A percentile compares a stretch with the other conserved stretches of the same genome.
Conservation (phyloP, 1,140 invertebrate species). For the Drosophila pallidifrons region DNA sequence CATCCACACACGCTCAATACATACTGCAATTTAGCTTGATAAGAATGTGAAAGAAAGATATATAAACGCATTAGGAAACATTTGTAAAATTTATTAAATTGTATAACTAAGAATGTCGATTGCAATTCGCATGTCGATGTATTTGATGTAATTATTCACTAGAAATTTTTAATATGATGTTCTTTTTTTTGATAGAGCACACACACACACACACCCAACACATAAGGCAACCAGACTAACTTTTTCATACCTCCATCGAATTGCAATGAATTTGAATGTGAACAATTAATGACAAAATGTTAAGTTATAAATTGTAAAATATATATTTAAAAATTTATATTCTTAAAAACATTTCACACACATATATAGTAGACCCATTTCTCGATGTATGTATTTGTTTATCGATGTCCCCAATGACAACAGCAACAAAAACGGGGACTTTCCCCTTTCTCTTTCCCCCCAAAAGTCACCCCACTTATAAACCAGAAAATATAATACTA, state of each 20-base stretch:
- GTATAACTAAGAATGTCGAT: not conserved
- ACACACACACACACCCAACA: not conserved
- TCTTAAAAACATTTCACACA: not conserved
- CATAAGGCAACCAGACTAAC: too few relatives aligned
- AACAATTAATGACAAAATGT: not conserved
- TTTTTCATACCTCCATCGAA: not conserved
- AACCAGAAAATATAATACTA: slow-evolving; percentile 20
- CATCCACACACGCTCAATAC: not conserved
- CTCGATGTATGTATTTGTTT: too few relatives aligned
- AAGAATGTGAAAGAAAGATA: too few relatives aligned
- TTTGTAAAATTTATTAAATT: too few relatives aligned
- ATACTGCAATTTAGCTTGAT: not conserved
- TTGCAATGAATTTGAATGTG: slow-evolving; percentile 16
- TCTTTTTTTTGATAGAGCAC: not conserved
- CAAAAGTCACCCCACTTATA: slow-evolving; percentile 1
- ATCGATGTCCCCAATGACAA: slow-evolving; percentile 2
- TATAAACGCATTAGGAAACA: too few relatives aligned
- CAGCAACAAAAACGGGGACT: not conserved
- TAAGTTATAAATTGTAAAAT: slow-evolving; percentile 1
- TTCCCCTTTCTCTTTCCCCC: not conserved
- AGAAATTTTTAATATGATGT: too few relatives aligned
- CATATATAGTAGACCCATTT: too few relatives aligned
- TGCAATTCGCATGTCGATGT: not conserved
- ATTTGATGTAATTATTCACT: slow-evolving; percentile 4
- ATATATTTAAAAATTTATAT: slow-evolving; percentile 4